A percentile compares a stretch with the other conserved stretches of the same genome.
phyloP scores from a whole-genome alignment of 2,113 vertebrate species.

The Pardalotus punctatus region DNA sequence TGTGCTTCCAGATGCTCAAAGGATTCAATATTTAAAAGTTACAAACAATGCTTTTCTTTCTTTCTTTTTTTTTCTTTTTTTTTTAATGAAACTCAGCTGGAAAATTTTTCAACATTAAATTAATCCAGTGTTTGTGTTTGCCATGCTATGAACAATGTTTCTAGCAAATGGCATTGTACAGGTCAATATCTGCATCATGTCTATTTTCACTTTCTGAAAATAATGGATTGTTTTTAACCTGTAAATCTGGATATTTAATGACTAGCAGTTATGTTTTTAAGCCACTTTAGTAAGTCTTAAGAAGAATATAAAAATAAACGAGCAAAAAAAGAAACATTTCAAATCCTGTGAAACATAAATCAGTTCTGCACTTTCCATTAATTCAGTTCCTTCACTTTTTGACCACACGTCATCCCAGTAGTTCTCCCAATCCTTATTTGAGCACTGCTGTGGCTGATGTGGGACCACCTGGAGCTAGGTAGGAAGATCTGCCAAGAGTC shows the following conservation, averaged over 20 bases:
- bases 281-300: neutral
- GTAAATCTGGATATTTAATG: neutral
- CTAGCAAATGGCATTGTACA: neutral
- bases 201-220: neutral
- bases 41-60: neutral
- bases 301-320: neutral
- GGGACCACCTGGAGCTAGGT: accelerated
- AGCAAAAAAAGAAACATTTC: neutral
- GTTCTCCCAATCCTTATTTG: neutral
- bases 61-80: too few species aligned
- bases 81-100: neutral
- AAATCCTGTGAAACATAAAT: neutral
- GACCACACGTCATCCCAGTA: neutral
- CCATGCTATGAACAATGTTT: neutral
- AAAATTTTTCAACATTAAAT: neutral
- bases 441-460: neutral
- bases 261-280: neutral
- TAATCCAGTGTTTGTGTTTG: neutral
- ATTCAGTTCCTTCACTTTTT: neutral
- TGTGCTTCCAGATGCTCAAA: neutral
- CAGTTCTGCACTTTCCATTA: neutral
- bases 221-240: neutral
- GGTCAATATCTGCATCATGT: neutral
- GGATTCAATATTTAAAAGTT: neutral
- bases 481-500: neutral